Base-by-base conservation (phyloP, 2,113 vertebrate species). In the Labeo rohita region DNA sequence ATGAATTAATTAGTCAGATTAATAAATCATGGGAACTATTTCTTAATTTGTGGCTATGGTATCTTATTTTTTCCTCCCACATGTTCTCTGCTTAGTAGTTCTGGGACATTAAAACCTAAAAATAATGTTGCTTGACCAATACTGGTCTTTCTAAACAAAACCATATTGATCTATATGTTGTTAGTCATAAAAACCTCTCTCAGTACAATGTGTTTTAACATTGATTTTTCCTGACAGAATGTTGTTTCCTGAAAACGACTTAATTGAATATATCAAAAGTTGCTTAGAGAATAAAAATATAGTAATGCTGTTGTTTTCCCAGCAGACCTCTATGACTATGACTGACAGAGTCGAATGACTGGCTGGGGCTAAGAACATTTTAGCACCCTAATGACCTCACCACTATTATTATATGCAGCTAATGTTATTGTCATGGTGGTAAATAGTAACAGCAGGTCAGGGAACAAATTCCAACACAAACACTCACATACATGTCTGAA, bases 331-430 rank as follows among this genome's bases (percentile, higher is more conserved):
- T 36, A 28, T 28, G 68, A 87, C 73, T 80, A 28, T 45, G 80
- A 83, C 79, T 76, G 83, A 85, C 89, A 76, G 54, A 87, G 87
- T 86, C 90, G 78, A 80, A 86, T 91, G 86, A 91, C 86, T 70
- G 13, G 39, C 75, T 72, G 39, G 52, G 47, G 54, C 28, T 61
- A 18, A 65, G 66, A 89, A 79, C 85, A 78, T 74, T 54, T 90
- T 56, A 65, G 4, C 59, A 12, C 81, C 84, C 84, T 86, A 82
- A 85, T 94, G 91, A 92, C 88, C 84, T 88, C 85, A 87, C 72
- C 21, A 89, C 93, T 94, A 91, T 94, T 92, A 88, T 88, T 89
- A 91, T 88, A 90, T 83, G 73, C 83, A 78, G 81, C 84, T 91
- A 85, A 86, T 84, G 2, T 56, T 21, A 68, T 61, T 90, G 86